A percentile compares a stretch with the other conserved stretches of the same genome.
phyloP scores from a whole-genome alignment of 2,113 vertebrate species.

The Corythoichthys haematopterus region DNA sequence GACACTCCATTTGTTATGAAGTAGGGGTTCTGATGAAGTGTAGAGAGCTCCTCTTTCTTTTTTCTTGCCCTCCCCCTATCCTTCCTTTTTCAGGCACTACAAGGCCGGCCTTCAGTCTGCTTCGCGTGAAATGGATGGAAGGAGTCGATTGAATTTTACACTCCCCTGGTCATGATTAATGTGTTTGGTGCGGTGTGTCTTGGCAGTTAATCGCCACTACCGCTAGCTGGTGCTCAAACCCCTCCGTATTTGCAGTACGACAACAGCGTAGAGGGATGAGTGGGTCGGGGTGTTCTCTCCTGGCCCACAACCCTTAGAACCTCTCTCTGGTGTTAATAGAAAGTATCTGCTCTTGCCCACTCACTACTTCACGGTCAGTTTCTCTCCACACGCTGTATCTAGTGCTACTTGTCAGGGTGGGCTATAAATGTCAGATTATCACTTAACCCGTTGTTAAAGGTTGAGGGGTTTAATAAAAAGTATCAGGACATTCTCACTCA shows the following conservation, averaged over 20 bases:
- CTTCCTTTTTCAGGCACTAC: constrained; percentile 81
- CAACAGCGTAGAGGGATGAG: constrained; percentile 16
- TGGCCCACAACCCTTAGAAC: constrained; percentile 41
- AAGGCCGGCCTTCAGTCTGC: constrained; percentile 92
- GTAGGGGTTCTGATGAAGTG: constrained; percentile 89
- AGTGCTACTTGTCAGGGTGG: constrained; percentile 58
- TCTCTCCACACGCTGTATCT: constrained; percentile 45
- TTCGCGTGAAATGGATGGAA: constrained; percentile 90
- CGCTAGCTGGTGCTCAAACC: constrained; percentile 81
- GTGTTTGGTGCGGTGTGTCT: constrained; percentile 59
- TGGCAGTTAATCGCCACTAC: constrained; percentile 34
- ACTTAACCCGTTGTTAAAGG: constrained; percentile 71
- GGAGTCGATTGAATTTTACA: constrained; percentile 97
- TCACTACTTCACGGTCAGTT: constrained; percentile 56
- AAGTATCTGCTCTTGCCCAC: constrained; percentile 53
- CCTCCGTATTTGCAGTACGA: constrained; percentile 31
- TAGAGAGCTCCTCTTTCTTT: constrained; percentile 73
- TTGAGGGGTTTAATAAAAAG: constrained; percentile 58
- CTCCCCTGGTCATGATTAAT: constrained; percentile 91
- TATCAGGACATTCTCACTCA: constrained; percentile 34
- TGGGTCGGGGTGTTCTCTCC: constrained; percentile 22
- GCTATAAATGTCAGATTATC: constrained; percentile 71
- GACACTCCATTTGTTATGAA: constrained; percentile 95
- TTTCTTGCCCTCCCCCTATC: constrained; percentile 47
- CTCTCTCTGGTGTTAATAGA: constrained; percentile 61